Evolutionary conservation across 2,888 invertebrate genomes (phyloP), one percentile per base, ranked within the genome.

Genomic region (Carabus problematicus): DNA sequence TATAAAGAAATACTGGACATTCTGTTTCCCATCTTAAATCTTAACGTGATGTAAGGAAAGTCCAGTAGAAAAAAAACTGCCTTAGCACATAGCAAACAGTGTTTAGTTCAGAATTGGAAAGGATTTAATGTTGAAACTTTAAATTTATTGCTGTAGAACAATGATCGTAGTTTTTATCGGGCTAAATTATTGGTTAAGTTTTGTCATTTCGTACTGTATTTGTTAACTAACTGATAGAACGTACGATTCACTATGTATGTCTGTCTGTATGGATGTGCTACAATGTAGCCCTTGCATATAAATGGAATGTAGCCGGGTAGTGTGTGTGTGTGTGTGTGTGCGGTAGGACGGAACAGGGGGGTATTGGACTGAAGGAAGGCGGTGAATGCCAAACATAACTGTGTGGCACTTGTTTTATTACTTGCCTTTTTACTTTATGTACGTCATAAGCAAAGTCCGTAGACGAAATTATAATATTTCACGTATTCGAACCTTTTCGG

Each of bases 61-160:
- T 52, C 40, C 19, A 62, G 62, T 41, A 55, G 47, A 47, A 61
- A 56, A 41, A 11, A 63, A 49, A 58, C 29, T 45, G 68, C 64
- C 55, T 68, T 54, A 56, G 56, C 61, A 70, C 60, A 70, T 60
- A 67, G 64, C 68, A 72, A 70, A 70, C 67, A 77, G 73, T 74
- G 74, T 75, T 75, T 75, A 77, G 75, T 75, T 76, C 76, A 75
- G 79, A 80, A 80, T 80, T 80, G 80, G 80, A 80, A 80, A 78
- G 81, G 78, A 80, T 80, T 81, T 81, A 81, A 82, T 81, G 82
- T 81, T 80, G 78, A 82, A 82, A 82, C 80, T 81, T 80, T 74
- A 80, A 82, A 82, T 82, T 82, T 82, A 82, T 80, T 75, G 78
- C 78, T 75, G 74, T 78, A 82, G 82, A 82, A 82, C 82, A 82